phyloP scores from a whole-genome alignment of 2,797 vertebrate species.

The Harpagifer antarcticus region DNA sequence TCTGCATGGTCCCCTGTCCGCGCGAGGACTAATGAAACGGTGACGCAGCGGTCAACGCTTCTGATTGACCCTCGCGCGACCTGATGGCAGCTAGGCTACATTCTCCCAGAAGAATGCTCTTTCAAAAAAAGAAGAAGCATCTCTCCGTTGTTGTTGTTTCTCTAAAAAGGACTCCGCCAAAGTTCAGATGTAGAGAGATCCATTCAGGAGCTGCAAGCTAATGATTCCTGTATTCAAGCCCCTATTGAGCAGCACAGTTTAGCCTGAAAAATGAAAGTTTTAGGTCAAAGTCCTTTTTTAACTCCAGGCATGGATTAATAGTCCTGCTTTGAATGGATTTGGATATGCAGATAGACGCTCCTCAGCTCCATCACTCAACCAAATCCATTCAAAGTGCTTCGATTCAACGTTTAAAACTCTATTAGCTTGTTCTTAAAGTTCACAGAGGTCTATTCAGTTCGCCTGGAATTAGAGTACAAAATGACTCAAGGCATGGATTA shows the following conservation, averaged over 20 bases:
- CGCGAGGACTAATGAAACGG: conserved; percentile 92
- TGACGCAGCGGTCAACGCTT: conserved; percentile 93
- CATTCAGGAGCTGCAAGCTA: conserved; percentile 65
- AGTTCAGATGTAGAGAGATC: conserved; percentile 58
- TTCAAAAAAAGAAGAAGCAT: conserved; percentile 58
- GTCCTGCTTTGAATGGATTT: conserved; percentile 47
- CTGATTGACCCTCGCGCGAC: conserved; percentile 86
- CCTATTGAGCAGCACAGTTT: conserved; percentile 47
- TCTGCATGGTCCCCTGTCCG: conserved; percentile 87
- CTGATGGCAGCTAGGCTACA: conserved; percentile 76
- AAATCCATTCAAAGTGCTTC: neutral
- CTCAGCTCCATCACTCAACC: conserved; percentile 55
- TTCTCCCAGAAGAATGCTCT: conserved; percentile 78
- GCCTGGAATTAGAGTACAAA: no score
- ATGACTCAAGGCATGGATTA: no score
- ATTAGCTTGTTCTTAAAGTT: no score
- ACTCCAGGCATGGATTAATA: conserved; percentile 59
- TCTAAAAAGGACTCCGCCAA: conserved; percentile 56
- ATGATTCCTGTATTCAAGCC: conserved; percentile 59
- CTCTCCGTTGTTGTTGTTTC: conserved; percentile 64
- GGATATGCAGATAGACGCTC: conserved; percentile 25
- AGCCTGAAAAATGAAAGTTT: conserved; percentile 73
- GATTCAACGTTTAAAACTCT: neutral
- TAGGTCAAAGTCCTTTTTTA: conserved; percentile 59
- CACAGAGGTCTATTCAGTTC: no score